Evolutionary conservation across 2,888 invertebrate species (phyloP).

Genomic region (Ectemnius continuus): DNA sequence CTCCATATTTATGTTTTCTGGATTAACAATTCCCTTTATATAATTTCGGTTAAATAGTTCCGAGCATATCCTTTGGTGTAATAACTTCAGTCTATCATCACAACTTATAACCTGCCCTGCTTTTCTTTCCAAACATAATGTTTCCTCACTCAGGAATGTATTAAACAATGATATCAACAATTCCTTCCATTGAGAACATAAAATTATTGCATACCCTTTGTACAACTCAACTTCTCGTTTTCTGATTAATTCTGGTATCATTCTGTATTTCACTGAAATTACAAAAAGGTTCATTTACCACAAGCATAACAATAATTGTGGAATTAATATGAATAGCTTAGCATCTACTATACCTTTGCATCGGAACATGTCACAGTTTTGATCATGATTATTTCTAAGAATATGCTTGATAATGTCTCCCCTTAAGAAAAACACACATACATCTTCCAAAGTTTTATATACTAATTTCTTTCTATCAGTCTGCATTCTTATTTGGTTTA

Average conservation of each 20-base stretch:
- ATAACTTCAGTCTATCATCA: slow-evolving; percentile 66
- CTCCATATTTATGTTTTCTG: slow-evolving; percentile 77
- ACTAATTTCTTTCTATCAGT: slow-evolving; percentile 51
- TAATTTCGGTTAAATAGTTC: slow-evolving; percentile 45
- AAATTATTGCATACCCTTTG: slow-evolving; percentile 79
- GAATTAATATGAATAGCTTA: background rate
- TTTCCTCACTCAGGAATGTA: slow-evolving; percentile 74
- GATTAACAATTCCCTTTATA: slow-evolving; percentile 58
- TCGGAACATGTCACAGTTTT: slow-evolving; percentile 59
- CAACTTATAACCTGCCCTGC: slow-evolving; percentile 43
- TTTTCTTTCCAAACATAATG: slow-evolving; percentile 39
- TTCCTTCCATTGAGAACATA: slow-evolving; percentile 81
- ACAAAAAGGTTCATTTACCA: background rate
- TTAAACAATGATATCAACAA: slow-evolving; percentile 79
- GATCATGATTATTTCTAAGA: slow-evolving; percentile 52
- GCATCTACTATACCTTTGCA: slow-evolving; percentile 60
- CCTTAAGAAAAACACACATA: slow-evolving; percentile 59
- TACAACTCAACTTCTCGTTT: slow-evolving; percentile 79
- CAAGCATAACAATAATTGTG: background rate
- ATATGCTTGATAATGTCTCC: slow-evolving; percentile 67
- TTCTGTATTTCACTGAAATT: slow-evolving; percentile 79
- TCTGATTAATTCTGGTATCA: slow-evolving; percentile 80
- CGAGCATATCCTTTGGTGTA: slow-evolving; percentile 60
- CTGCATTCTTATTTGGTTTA: slow-evolving; percentile 54
- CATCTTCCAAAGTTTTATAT: slow-evolving; percentile 54